Conservation (phyloP, 2,888 invertebrate genomes). For the Axea sp. region DNA sequence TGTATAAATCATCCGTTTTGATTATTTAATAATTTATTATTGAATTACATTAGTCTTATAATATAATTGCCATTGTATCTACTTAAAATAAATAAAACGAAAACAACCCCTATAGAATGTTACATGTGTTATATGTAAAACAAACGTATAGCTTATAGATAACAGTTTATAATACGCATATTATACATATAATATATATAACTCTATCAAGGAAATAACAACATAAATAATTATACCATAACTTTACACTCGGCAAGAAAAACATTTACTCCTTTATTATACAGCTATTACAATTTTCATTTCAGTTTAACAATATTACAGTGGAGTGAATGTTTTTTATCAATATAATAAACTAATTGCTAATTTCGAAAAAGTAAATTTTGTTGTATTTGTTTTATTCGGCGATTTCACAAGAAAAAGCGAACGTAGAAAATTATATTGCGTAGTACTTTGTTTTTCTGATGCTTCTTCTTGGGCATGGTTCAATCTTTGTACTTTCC, state of each 20-base stretch:
- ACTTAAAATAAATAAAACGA: constrained; percentile 19
- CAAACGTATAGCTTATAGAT: too few relatives aligned
- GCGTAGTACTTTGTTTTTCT: constrained; percentile 7
- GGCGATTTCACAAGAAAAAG: constrained; percentile 18
- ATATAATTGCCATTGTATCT: too few relatives aligned
- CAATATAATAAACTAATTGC: constrained; percentile 31
- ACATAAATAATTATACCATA: constrained; percentile 42
- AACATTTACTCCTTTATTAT: constrained; percentile 34
- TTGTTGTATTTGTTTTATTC: constrained; percentile 14
- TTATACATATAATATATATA: constrained; percentile 35
- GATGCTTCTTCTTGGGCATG: constrained; percentile 20
- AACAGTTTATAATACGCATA: too few relatives aligned
- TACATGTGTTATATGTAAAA: too few relatives aligned
- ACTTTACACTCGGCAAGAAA: constrained; percentile 13
- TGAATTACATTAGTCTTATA: constrained; percentile 19
- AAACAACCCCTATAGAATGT: too few relatives aligned
- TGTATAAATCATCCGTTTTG: too few relatives aligned
- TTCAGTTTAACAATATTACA: constrained; percentile 26
- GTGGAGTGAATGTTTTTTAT: constrained; percentile 34
- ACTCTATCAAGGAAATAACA: constrained; percentile 36
- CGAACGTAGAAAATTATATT: constrained; percentile 5
- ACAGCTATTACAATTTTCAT: constrained; percentile 33
- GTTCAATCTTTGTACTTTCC: constrained; percentile 47
- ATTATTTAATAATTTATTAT: constrained; percentile 1
- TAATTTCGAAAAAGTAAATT: constrained; percentile 26